Conservation (phyloP, 1,140 invertebrate species). For the Trachymyrmex septentrionalis region DNA sequence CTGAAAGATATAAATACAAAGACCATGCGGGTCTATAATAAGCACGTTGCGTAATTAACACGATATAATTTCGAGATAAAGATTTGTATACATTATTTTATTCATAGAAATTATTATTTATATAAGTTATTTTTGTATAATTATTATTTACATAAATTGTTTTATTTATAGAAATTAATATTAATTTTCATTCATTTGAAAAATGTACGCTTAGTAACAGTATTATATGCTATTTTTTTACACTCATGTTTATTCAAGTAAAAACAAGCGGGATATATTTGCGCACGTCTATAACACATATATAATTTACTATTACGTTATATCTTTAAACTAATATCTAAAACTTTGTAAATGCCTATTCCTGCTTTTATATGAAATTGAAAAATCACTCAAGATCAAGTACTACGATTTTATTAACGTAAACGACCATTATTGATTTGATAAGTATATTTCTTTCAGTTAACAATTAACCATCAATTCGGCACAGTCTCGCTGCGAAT, state of each 20-base stretch:
- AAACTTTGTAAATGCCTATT: neutral
- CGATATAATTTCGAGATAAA: neutral
- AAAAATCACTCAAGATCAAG: neutral
- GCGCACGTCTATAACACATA: neutral
- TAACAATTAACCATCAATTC: slow-evolving; percentile 45
- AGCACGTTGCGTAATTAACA: neutral
- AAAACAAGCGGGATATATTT: neutral
- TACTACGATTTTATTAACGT: neutral
- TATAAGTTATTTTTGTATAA: too few relatives aligned
- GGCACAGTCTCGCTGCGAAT: slow-evolving; percentile 8
- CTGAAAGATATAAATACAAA: neutral
- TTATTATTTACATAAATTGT: too few relatives aligned
- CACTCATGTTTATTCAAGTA: neutral
- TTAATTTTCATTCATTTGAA: neutral
- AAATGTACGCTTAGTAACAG: neutral
- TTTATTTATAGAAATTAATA: neutral
- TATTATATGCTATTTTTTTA: neutral
- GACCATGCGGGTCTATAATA: neutral
- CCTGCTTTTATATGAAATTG: neutral
- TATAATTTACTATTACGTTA: neutral
- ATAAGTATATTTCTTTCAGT: slow-evolving; percentile 14
- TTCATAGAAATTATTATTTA: too few relatives aligned
- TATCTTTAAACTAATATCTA: neutral
- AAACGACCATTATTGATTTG: neutral
- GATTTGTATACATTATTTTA: neutral